phyloP scores from a whole-genome alignment of 2,888 invertebrate species.

The Teinopalpus imperialis region DNA sequence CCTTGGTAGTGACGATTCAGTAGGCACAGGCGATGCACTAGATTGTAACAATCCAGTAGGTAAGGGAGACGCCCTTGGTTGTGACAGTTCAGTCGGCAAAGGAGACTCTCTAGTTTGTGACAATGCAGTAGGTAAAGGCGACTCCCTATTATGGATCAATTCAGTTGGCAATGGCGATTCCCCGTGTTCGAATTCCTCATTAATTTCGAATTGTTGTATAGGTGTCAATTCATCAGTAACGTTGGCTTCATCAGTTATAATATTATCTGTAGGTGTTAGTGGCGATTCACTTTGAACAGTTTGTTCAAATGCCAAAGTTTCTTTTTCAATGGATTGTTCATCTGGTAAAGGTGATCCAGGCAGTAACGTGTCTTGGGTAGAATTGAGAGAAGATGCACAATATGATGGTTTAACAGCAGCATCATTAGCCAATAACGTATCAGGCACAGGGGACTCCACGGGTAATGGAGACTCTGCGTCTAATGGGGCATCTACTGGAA shows the following conservation, averaged over 20 bases:
- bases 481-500: slow-evolving; percentile 33
- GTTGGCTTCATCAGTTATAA: background rate
- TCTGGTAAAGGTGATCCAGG: slow-evolving; percentile 11
- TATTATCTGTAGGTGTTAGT: slow-evolving; percentile 4
- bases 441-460: slow-evolving; percentile 12
- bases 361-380: background rate
- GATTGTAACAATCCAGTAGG: slow-evolving; percentile 41
- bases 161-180: slow-evolving; percentile 33
- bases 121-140: slow-evolving; percentile 41
- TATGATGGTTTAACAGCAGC: slow-evolving; percentile 1
- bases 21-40: slow-evolving; percentile 30
- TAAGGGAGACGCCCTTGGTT: slow-evolving; percentile 31
- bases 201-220: background rate
- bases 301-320: background rate
- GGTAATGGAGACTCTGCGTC: slow-evolving; percentile 34
- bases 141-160: slow-evolving; percentile 36
- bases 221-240: slow-evolving; percentile 1
- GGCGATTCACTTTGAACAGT: slow-evolving; percentile 6
- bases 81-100: slow-evolving; percentile 28
- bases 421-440: background rate
- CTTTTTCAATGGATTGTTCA: background rate
- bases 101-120: slow-evolving; percentile 34
- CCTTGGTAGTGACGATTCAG: slow-evolving; percentile 25
- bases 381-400: slow-evolving; percentile 1
- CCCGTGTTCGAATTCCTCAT: background rate